Conservation (phyloP, 2,797 vertebrate species). For the Caiman crocodilus region DNA sequence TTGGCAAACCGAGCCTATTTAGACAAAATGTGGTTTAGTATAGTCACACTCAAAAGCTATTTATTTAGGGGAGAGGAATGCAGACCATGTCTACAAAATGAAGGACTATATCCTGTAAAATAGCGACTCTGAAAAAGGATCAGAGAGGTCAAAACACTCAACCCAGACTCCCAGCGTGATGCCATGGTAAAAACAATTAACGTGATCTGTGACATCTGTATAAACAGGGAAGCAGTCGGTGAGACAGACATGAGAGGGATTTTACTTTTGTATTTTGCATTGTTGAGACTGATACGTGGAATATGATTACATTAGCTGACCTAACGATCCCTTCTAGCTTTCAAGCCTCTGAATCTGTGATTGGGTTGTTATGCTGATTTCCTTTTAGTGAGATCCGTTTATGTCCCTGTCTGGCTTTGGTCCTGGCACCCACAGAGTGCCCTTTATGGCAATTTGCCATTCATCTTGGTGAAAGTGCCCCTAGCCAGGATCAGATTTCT, state of each 20-base stretch:
- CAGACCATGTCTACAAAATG: not conserved
- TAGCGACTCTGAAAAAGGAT: not conserved
- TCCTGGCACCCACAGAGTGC: not conserved
- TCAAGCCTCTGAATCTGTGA: not conserved
- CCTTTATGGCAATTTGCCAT: not conserved
- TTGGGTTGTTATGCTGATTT: not conserved
- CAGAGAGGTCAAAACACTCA: not conserved
- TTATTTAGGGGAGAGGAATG: not conserved
- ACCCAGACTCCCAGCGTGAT: not conserved
- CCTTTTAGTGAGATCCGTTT: not conserved
- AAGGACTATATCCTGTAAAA: rapidly evolving
- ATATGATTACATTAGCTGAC: not conserved
- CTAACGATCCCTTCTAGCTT: not conserved
- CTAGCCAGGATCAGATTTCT: not conserved
- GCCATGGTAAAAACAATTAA: not conserved
- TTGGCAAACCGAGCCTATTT: not conserved
- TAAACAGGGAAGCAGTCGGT: not conserved
- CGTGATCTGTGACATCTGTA: no score
- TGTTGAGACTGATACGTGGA: not conserved
- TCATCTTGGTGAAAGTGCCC: not conserved
- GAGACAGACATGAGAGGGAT: not conserved
- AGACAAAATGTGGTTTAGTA: not conserved
- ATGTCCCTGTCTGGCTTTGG: not conserved
- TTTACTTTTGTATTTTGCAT: not conserved
- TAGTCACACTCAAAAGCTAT: not conserved